Evolutionary conservation across 2,113 vertebrate genomes (phyloP).

Genomic region (Thymallus thymallus): DNA sequence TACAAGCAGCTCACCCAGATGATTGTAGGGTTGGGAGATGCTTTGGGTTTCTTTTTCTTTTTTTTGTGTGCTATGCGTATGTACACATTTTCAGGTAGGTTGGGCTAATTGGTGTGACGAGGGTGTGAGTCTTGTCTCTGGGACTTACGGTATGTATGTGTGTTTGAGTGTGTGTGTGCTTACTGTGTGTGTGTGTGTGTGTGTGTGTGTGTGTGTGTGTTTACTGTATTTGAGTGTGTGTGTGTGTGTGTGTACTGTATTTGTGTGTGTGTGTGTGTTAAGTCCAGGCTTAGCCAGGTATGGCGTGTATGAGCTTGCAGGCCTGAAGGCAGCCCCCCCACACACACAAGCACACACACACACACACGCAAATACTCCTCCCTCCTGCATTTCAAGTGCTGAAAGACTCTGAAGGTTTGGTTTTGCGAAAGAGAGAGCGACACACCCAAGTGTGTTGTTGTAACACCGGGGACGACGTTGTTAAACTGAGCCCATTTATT

Average conservation of each 20-base stretch:
- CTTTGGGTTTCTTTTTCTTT: neutral
- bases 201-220: no score
- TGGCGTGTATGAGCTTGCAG: constrained; percentile 44
- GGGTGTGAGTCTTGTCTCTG: constrained; percentile 3
- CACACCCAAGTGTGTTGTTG: constrained; percentile 4
- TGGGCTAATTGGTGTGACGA: constrained; percentile 6
- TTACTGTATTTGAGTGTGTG: neutral
- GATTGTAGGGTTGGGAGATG: neutral
- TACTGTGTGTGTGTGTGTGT: no score
- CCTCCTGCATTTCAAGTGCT: constrained; percentile 7
- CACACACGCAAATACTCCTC: constrained; percentile 13
- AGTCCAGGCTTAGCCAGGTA: constrained; percentile 28
- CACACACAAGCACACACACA: constrained; percentile 6
- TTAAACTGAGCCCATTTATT: neutral
- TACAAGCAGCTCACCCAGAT: neutral
- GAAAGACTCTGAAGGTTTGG: neutral
- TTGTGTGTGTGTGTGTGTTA: neutral
- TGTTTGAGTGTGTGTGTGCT: neutral
- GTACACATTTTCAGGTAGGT: neutral
- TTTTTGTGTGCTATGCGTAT: neutral
- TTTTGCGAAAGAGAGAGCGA: neutral
- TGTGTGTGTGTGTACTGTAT: no score
- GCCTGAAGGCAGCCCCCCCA: constrained; percentile 25
- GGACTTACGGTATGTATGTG: neutral
- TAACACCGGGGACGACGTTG: neutral